Evolutionary conservation across 1,140 invertebrate genomes (phyloP).

Genomic region (Thaumatotibia leucotreta): DNA sequence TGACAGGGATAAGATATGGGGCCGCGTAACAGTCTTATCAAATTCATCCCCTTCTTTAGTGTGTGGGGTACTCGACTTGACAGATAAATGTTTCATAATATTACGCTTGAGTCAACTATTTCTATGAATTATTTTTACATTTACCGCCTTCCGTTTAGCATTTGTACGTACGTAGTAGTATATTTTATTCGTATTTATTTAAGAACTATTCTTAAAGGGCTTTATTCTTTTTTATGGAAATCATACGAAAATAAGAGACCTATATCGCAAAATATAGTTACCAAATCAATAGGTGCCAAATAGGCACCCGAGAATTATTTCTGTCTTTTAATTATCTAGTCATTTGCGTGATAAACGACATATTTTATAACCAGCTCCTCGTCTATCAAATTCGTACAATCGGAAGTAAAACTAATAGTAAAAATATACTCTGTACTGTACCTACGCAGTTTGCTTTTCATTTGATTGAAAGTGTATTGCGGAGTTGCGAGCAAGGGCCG

Average conservation of each 20-base stretch:
- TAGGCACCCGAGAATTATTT: too few species aligned
- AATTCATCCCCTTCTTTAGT: not conserved
- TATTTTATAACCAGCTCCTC: not conserved
- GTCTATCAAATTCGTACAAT: not conserved
- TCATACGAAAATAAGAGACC: too few species aligned
- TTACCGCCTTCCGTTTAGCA: too few species aligned
- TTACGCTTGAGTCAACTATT: not conserved
- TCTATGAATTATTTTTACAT: not conserved
- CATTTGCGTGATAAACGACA: too few species aligned
- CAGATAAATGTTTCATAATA: not conserved
- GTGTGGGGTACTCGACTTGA: not conserved
- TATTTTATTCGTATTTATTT: too few species aligned
- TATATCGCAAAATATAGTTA: too few species aligned
- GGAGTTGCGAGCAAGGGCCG: constrained; percentile 10
- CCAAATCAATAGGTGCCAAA: too few species aligned
- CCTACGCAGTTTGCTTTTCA: not conserved
- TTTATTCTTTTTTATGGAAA: too few species aligned
- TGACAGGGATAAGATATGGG: constrained; percentile 10
- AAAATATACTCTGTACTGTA: not conserved
- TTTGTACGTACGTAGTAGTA: too few species aligned
- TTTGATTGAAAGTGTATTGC: constrained; percentile 1
- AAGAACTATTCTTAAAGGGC: too few species aligned
- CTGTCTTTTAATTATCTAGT: too few species aligned
- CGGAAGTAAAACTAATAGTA: not conserved
- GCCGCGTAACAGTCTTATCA: not conserved